Conservation (phyloP, 2,113 vertebrate genomes). For the Catharus bicknelli region DNA sequence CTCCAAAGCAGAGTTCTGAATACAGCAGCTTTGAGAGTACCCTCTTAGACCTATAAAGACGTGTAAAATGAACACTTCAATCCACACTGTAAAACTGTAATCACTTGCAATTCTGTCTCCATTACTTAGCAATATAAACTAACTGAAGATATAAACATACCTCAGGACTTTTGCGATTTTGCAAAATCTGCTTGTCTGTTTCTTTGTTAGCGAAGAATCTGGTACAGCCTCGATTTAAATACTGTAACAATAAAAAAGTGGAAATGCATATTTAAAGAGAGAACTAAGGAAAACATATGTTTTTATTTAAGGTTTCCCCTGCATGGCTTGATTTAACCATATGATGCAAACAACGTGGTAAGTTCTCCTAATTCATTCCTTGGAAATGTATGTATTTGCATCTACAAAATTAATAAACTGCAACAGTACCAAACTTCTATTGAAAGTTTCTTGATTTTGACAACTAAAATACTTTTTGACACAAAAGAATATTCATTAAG, state of each 20-base stretch:
- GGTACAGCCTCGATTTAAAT: conserved; percentile 95
- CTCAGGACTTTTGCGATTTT: conserved; percentile 96
- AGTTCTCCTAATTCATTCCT: not conserved
- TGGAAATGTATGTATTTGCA: not conserved
- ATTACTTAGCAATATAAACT: not conserved
- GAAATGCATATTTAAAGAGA: not conserved
- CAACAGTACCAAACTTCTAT: not conserved
- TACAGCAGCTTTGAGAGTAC: not conserved
- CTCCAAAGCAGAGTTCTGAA: not conserved
- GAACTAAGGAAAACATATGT: not conserved
- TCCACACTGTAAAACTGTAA: not conserved
- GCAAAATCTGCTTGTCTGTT: conserved; percentile 89
- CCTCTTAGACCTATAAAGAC: not conserved
- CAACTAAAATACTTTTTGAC: not conserved
- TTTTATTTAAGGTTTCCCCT: not conserved
- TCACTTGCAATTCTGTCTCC: not conserved
- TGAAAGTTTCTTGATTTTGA: not conserved
- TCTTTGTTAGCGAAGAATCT: conserved; percentile 94
- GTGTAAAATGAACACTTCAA: conserved; percentile 59
- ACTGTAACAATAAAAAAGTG: conserved; percentile 73
- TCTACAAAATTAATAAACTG: not conserved
- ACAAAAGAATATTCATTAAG: not conserved
- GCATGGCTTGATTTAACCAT: not conserved
- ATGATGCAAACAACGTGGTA: not conserved
- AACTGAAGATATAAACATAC: conserved; percentile 69